Base-by-base conservation (phyloP, 2,888 invertebrate genomes). In the Hirtodrosophila trivittata region DNA sequence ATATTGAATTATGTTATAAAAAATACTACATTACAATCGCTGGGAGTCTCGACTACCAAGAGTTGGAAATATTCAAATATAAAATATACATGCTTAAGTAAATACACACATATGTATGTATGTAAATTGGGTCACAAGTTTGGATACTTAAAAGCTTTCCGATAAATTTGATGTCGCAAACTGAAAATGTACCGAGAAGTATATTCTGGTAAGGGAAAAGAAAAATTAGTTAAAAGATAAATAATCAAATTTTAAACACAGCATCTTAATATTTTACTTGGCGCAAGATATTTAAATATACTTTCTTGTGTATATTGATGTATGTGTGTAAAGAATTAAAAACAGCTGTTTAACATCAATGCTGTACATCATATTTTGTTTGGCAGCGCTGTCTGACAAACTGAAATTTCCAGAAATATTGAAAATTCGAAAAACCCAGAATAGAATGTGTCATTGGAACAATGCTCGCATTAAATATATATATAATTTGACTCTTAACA, bases 1-100 rank as follows among this genome's bases (percentile, higher is more conserved):
- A 49, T 60, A 66, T 66, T 62, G 56, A 49, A 54, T 62, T 62
- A 62, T 55, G 66, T 62, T 45, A 32, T 46, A 49, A 50, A 57
- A 66, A 41, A 39, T 62, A 49, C 41, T 35, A 38, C 26, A 55
- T n/a, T n/a, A 13, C 21, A 47, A 28, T 51, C 35, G 33, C 51
- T 66, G 35, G 43, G 52, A 65, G 51, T 66, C 47, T 54, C 33
- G 26, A 26, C n/a, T n/a, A n/a, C n/a, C n/a, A n/a, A n/a, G 18
- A 21, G 2, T 21, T 21, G 18, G 18, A 21, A 21, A 21, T 21
- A 21, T 21, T 5, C 3, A 21, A 21, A 21, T 21, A 21, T 21
- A 8, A 28, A 28, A 9, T 5, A 28, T n/a, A 28, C 28, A 28
- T 28, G 9, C 5, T 28, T 28, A 18, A 33, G 42, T 28, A 26